phyloP scores from a whole-genome alignment of 2,113 vertebrate genomes.

The Labeo catla region DNA sequence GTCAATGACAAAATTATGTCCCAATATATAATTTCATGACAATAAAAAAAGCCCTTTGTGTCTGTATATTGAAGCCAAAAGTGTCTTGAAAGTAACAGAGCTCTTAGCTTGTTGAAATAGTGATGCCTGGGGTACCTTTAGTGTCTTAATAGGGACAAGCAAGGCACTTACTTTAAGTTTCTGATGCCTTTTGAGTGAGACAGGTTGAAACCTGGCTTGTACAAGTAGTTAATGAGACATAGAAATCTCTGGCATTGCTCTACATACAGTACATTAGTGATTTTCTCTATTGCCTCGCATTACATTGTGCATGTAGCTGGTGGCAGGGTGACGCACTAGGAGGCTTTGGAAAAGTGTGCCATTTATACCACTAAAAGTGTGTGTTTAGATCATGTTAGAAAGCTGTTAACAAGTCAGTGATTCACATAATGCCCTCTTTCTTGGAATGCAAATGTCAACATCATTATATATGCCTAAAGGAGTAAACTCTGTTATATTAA shows the following conservation, averaged over 20 bases:
- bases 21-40: too few species aligned
- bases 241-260: not conserved
- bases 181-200: not conserved
- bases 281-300: not conserved
- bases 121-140: not conserved
- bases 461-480: not conserved
- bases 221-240: not conserved
- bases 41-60: too few species aligned
- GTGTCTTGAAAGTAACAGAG: not conserved
- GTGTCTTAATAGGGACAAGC: not conserved
- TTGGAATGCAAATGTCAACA: not conserved
- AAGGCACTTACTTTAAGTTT: not conserved
- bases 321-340: not conserved
- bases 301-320: not conserved
- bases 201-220: not conserved
- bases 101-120: not conserved
- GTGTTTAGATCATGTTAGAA: not conserved
- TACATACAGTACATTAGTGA: not conserved
- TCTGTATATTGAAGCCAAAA: too few species aligned
- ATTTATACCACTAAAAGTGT: not conserved
- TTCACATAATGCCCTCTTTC: not conserved
- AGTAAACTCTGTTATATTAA: not conserved
- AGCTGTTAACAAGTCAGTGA: not conserved
- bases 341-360: not conserved
- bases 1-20: too few species aligned